Evolutionary conservation across 2,888 invertebrate species (phyloP), one percentile per base, ranked within the genome.

Genomic region (Plemyria rubiginata): DNA sequence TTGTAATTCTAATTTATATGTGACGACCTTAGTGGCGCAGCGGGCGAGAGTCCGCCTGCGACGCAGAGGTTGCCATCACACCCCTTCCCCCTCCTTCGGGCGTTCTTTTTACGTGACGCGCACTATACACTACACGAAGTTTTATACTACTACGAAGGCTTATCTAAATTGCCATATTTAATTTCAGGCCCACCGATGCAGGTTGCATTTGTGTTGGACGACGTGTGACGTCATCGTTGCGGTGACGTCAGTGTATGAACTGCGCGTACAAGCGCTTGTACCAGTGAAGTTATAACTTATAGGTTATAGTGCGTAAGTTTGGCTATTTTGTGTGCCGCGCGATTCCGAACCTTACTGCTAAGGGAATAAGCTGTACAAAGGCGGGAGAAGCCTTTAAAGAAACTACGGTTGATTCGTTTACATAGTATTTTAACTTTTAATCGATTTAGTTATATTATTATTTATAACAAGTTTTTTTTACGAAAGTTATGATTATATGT

Each of bases 201-300:
- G 66, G 88, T 92, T 75, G 92, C 92, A 88, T 92, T 92, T 77
- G 92, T 92, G 91, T 85, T 92, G 92, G 86, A 92, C 79, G 90
- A 85, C 87, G 92, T 92, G 70, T 92, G 86, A 92, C 84, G 85
- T 86, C 82, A 79, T 62, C 67, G 70, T 41, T 36, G 68, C 63
- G 64, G 74, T 82, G 81, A 74, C 80, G 82, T 82, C 77, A 67
- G 58, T 60, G 60, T 56, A 67, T 61, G 46, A 50, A 62, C 59
- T 55, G 56, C 36, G 65, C 52, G 55, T 51, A 53, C 61, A 52
- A 54, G 66, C 66, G 58, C 64, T 60, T 51, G 56, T 55, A 66
- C 75, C 72, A 78, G 76, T 79, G 76, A 74, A 66, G 76, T 73
- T 72, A 58, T 65, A 70, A 38, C 36, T 9, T 38, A 38, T 38